Evolutionary conservation across 2,797 vertebrate species (phyloP).

Genomic region (Gallirallus australis): DNA sequence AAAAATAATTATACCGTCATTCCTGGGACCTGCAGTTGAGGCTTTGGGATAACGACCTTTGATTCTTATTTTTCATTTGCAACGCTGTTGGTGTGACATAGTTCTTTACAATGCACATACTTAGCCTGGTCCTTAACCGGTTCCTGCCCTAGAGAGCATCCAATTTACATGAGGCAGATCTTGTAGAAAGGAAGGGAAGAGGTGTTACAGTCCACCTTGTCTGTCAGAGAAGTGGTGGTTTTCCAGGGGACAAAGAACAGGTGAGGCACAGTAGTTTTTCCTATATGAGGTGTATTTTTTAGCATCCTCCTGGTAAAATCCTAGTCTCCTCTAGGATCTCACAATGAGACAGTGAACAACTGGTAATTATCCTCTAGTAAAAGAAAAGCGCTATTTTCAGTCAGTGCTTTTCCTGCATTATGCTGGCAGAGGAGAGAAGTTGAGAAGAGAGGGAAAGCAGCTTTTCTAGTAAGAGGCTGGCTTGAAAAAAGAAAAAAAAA

Average conservation of each 20-base stretch:
- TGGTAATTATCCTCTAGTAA: conserved; percentile 9
- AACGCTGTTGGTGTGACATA: background rate
- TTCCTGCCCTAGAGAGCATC: conserved; percentile 4
- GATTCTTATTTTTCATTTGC: background rate
- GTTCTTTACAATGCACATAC: background rate
- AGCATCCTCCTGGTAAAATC: background rate
- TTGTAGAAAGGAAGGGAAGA: background rate
- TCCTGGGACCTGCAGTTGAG: background rate
- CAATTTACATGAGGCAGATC: background rate
- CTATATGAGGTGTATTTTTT: background rate
- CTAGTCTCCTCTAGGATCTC: background rate
- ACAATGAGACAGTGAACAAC: background rate
- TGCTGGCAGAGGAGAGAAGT: conserved; percentile 5
- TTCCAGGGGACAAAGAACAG: background rate
- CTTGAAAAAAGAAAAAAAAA: background rate
- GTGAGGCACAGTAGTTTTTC: background rate
- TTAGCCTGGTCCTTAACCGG: background rate
- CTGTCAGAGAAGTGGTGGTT: background rate
- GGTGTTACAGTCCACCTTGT: background rate
- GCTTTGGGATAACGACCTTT: conserved; percentile 12
- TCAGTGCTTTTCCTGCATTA: background rate
- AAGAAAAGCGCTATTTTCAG: conserved; percentile 33
- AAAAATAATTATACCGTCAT: conserved; percentile 65
- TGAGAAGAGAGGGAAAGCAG: conserved; percentile 11
- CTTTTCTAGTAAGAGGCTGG: conserved; percentile 28